phyloP scores from a whole-genome alignment of 2,797 vertebrate species.

The Labroides dimidiatus region DNA sequence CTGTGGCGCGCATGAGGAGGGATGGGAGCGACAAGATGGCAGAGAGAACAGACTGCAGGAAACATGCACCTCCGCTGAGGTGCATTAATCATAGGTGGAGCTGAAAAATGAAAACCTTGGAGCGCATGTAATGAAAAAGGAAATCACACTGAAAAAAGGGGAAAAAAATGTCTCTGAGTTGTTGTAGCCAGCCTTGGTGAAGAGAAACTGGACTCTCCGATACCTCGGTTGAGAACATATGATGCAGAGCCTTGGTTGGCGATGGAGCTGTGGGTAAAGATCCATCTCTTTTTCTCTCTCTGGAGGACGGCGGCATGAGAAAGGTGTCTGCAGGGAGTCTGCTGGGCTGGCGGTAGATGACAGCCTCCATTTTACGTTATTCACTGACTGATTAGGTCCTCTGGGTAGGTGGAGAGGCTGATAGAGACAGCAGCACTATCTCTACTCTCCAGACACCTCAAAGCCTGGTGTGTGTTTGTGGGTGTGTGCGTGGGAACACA shows the following conservation, averaged over 20 bases:
- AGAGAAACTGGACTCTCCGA: background rate
- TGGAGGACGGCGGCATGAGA: slow-evolving; percentile 42
- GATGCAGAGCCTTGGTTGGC: slow-evolving; percentile 43
- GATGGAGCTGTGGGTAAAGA: slow-evolving; percentile 42
- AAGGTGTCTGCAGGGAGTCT: slow-evolving; percentile 57
- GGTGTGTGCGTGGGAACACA: slow-evolving; percentile 27
- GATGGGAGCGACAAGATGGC: slow-evolving; percentile 6
- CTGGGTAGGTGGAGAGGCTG: slow-evolving; percentile 70
- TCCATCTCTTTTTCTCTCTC: slow-evolving; percentile 43
- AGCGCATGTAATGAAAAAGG: slow-evolving; percentile 38
- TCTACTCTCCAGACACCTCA: slow-evolving; percentile 69
- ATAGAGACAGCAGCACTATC: slow-evolving; percentile 65
- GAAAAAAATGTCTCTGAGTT: slow-evolving; percentile 14
- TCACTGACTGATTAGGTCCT: slow-evolving; percentile 77
- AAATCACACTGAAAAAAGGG: background rate
- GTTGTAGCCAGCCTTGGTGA: slow-evolving; percentile 1
- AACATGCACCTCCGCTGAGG: background rate
- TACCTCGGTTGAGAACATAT: slow-evolving; percentile 16
- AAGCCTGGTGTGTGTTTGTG: slow-evolving; percentile 31
- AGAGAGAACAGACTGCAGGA: background rate
- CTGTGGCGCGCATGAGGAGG: slow-evolving; percentile 18
- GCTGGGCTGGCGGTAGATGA: slow-evolving; percentile 62
- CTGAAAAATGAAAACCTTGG: slow-evolving; percentile 51
- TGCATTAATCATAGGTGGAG: slow-evolving; percentile 39
- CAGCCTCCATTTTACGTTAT: slow-evolving; percentile 67